Conservation (phyloP, 2,888 invertebrate genomes). For the Trichopria drosophilae region DNA sequence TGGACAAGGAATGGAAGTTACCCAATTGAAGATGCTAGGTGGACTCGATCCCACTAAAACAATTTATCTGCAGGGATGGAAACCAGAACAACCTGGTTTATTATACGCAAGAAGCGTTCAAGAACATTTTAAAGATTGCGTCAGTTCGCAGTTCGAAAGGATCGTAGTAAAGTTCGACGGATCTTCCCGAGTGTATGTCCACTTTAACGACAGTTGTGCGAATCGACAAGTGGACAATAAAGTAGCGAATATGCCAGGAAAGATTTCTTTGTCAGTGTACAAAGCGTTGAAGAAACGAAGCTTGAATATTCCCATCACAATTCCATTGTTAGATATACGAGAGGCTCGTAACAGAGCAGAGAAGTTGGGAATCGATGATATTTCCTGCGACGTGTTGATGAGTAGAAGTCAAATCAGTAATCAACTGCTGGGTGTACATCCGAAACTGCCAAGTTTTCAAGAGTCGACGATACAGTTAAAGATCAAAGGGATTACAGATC, state of each 20-base stretch:
- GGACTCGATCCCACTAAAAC: constrained; percentile 79
- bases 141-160: constrained; percentile 42
- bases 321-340: constrained; percentile 59
- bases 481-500: too few species aligned
- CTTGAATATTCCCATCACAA: constrained; percentile 48
- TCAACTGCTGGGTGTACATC: too few species aligned
- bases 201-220: constrained; percentile 62
- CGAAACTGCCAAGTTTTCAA: constrained; percentile 65
- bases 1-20: constrained; percentile 63
- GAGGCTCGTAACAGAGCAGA: constrained; percentile 41
- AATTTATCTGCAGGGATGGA: constrained; percentile 65
- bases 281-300: constrained; percentile 29
- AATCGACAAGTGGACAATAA: constrained; percentile 15
- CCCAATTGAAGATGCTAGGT: constrained; percentile 64
- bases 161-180: constrained; percentile 55
- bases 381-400: too few species aligned
- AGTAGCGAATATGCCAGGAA: constrained; percentile 43
- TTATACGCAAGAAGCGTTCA: constrained; percentile 71
- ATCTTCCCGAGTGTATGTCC: constrained; percentile 69
- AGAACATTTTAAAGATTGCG: constrained; percentile 61
- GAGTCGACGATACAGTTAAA: constrained; percentile 62
- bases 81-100: constrained; percentile 67
- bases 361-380: constrained; percentile 8
- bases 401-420: too few species aligned
- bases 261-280: constrained; percentile 57